A percentile compares a stretch with the other conserved stretches of the same genome.
Conservation (phyloP, 2,113 vertebrate genomes). For the Festucalex cinctus region DNA sequence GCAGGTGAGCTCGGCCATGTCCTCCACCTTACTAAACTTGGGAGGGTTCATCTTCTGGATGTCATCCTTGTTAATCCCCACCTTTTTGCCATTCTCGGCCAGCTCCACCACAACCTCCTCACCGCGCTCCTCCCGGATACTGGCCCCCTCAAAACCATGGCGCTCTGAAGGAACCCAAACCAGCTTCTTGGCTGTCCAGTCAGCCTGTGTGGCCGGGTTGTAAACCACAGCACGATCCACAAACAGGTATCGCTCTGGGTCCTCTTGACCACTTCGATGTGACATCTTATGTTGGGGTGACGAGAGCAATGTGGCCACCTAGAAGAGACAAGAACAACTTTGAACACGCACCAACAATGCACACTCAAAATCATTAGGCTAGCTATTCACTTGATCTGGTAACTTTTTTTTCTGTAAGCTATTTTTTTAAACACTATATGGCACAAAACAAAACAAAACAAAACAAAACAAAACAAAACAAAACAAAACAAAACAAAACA, state of each 20-base stretch:
- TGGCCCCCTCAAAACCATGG: slow-evolving; percentile 91
- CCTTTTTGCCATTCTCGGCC: slow-evolving; percentile 92
- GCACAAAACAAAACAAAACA: no score
- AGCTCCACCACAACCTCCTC: slow-evolving; percentile 91
- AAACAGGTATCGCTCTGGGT: slow-evolving; percentile 94
- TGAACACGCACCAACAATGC: not conserved
- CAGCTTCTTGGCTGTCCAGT: slow-evolving; percentile 95
- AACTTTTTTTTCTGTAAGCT: no score
- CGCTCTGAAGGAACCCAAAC: slow-evolving; percentile 96
- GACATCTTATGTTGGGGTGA: slow-evolving; percentile 77
- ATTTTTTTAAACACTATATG: no score
- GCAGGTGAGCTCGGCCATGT: slow-evolving; percentile 95
- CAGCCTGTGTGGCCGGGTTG: slow-evolving; percentile 94
- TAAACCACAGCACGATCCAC: slow-evolving; percentile 95
- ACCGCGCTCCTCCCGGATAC: slow-evolving; percentile 88
- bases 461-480: no score
- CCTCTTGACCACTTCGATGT: slow-evolving; percentile 86
- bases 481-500: no score
- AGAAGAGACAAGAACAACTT: slow-evolving; percentile 7
- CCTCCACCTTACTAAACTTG: slow-evolving; percentile 96
- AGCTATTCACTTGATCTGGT: no score
- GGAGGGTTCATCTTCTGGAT: slow-evolving; percentile 99
- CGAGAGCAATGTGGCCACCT: slow-evolving; percentile 59
- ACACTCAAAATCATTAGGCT: not conserved
- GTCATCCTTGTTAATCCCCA: slow-evolving; percentile 91